phyloP scores from a whole-genome alignment of 2,888 invertebrate species.

The Troides aeacus region DNA sequence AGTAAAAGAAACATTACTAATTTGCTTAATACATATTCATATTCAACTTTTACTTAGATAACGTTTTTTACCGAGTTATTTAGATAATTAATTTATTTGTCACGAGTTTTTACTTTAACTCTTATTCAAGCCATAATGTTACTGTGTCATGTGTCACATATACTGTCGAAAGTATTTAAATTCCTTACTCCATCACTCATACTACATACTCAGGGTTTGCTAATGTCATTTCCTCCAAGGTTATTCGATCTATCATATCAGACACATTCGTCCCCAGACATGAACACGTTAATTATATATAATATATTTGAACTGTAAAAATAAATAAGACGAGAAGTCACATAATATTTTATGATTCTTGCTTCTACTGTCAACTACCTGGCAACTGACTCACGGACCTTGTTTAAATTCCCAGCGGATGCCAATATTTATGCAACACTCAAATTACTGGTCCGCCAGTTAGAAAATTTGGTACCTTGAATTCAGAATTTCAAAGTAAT shows the following conservation, averaged over 20 bases:
- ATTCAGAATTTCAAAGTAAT: neutral
- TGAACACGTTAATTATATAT: too few species aligned
- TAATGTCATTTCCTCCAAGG: too few species aligned
- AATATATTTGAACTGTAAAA: too few species aligned
- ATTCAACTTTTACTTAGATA: neutral
- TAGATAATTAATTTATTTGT: neutral
- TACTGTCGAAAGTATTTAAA: too few species aligned
- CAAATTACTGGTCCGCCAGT: neutral
- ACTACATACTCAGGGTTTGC: too few species aligned
- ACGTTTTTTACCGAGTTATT: neutral
- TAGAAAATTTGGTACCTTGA: neutral
- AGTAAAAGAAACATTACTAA: neutral
- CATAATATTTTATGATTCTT: too few species aligned
- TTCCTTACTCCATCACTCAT: too few species aligned
- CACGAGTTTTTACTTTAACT: neutral
- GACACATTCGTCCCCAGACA: too few species aligned
- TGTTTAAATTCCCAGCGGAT: slow-evolving; percentile 5
- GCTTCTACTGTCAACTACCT: neutral
- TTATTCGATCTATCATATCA: too few species aligned
- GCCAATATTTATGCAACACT: slow-evolving; percentile 2
- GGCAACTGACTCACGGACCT: neutral
- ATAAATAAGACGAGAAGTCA: too few species aligned
- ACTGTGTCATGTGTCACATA: too few species aligned
- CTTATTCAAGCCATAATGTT: too few species aligned
- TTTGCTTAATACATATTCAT: neutral